Percentiles rank a stretch among this genome's conserved stretches.
phyloP scores from a whole-genome alignment of 37 sponge, comb jelly and placozoan species.

The Beroe ovata region DNA sequence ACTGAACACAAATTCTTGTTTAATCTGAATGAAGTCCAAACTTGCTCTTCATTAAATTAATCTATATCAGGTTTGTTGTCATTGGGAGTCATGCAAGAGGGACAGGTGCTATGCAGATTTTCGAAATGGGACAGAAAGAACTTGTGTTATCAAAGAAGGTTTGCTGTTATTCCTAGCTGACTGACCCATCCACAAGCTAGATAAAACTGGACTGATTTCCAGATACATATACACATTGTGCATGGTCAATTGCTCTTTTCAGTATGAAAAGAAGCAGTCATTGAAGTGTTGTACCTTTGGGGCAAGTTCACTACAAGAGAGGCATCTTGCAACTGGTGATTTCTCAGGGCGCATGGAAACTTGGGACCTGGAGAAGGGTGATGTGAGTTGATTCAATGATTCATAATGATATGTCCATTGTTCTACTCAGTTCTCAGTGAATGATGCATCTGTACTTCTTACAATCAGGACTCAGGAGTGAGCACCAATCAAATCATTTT shows the following conservation, averaged over 20 bases:
- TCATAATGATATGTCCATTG: background rate
- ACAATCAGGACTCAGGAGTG: too few relatives aligned
- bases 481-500: background rate
- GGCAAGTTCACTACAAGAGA: constrained; percentile 82
- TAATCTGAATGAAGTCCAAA: background rate
- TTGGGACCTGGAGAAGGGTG: constrained; percentile 74
- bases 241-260: too few relatives aligned
- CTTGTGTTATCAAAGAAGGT: constrained; percentile 79
- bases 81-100: constrained; percentile 92
- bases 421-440: too few relatives aligned
- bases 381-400: constrained; percentile 3
- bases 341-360: constrained; percentile 86
- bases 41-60: too few relatives aligned
- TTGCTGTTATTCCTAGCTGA: too few relatives aligned
- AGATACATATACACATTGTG: too few relatives aligned
- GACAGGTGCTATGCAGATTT: constrained; percentile 94
- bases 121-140: constrained; percentile 88
- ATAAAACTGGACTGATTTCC: too few relatives aligned
- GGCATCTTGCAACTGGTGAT: constrained; percentile 95
- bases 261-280: constrained; percentile 86
- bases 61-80: constrained; percentile 77
- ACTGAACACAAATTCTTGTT: too few relatives aligned
- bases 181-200: too few relatives aligned
- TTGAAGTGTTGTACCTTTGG: constrained; percentile 97
- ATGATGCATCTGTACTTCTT: too few relatives aligned